phyloP scores from a whole-genome alignment of 1,140 invertebrate genomes.

The Scylla paramamosain region DNA sequence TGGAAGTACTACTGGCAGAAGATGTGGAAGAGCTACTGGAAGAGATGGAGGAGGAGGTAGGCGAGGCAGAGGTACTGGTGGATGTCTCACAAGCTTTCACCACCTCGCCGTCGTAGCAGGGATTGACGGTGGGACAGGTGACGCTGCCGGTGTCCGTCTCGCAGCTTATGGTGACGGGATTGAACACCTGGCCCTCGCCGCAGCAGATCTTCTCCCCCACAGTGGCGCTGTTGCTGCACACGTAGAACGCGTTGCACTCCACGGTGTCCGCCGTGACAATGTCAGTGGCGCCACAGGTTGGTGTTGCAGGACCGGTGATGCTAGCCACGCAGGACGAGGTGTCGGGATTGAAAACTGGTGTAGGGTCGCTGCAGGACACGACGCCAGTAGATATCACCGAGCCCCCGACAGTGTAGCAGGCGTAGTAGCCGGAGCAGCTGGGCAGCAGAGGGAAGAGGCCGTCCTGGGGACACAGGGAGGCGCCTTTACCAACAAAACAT shows the following conservation, averaged over 20 bases:
- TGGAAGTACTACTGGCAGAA: no score
- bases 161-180: background rate
- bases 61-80: background rate
- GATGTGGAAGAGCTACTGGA: no score
- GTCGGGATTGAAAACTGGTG: background rate
- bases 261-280: background rate
- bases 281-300: background rate
- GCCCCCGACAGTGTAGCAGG: background rate
- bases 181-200: slow-evolving; percentile 28
- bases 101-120: background rate
- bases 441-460: background rate
- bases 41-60: no score
- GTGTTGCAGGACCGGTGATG: background rate
- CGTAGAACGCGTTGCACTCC: slow-evolving; percentile 24
- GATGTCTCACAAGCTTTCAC: background rate
- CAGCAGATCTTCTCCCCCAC: slow-evolving; percentile 1
- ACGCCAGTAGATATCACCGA: background rate
- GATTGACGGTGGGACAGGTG: background rate
- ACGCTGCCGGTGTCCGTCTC: background rate
- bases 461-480: background rate
- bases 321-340: background rate
- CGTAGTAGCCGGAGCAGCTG: background rate
- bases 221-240: background rate
- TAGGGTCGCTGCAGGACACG: background rate
- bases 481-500: no score